A percentile compares a stretch with the other conserved stretches of the same genome.
Evolutionary conservation across 1,140 invertebrate genomes (phyloP).

Genomic region (Archivesica marissinica): DNA sequence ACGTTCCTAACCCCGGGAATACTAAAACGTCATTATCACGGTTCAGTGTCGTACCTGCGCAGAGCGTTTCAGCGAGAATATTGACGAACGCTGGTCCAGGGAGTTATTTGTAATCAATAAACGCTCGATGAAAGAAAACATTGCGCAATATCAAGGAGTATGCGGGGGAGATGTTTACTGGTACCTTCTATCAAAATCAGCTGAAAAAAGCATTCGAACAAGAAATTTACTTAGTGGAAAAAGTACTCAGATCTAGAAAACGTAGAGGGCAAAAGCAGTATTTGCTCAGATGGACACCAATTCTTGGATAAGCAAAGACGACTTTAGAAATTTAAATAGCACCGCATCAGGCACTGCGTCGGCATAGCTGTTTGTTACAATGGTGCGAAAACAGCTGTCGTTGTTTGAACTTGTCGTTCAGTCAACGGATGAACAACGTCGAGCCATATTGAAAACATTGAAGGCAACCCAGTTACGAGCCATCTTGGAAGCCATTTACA

Average conservation of each 20-base stretch:
- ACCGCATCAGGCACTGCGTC: neutral
- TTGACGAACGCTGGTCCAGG: conserved; percentile 44
- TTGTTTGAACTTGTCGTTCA: neutral
- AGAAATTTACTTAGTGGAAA: conserved; percentile 16
- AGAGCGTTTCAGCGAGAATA: conserved; percentile 48
- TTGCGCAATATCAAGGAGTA: conserved; percentile 53
- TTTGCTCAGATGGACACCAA: conserved; percentile 13
- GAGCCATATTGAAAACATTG: neutral
- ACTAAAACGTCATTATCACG: no score
- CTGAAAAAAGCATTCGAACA: conserved; percentile 29
- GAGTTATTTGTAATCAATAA: conserved; percentile 48
- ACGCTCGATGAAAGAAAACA: neutral
- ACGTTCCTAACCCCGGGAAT: conserved; percentile 36
- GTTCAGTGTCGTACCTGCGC: conserved; percentile 19
- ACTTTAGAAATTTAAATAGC: neutral
- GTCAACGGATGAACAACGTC: neutral
- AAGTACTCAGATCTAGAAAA: neutral
- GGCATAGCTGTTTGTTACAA: neutral
- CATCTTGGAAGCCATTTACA: conserved; percentile 12
- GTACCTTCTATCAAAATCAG: conserved; percentile 47
- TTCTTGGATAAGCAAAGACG: neutral
- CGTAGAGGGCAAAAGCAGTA: neutral
- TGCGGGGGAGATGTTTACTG: conserved; percentile 19
- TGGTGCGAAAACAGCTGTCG: neutral
- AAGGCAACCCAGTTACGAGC: neutral